These are phyloP conservation scores for Pteropus alecto DNA, from an alignment of 2,113 vertebrate genomes.

Conservation along the genomic window DNA sequence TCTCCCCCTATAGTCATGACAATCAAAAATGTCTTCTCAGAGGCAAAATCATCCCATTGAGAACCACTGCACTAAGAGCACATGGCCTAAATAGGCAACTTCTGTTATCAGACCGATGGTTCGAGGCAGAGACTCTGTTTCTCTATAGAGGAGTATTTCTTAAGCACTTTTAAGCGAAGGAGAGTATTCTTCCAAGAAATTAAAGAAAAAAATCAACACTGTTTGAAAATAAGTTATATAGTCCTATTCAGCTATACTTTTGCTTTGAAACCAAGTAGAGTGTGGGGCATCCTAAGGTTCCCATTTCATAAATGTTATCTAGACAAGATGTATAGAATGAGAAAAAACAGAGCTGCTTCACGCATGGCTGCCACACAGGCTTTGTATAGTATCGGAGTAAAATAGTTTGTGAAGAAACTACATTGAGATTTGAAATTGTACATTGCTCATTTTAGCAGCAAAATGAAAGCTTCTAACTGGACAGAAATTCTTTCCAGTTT, in stretches of 20 bases:
- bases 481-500: neutral
- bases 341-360: neutral
- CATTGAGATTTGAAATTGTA: neutral
- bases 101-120: neutral
- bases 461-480: neutral
- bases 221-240: neutral
- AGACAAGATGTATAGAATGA: neutral
- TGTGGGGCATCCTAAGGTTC: neutral
- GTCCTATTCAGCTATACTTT: neutral
- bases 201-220: neutral
- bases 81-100: neutral
- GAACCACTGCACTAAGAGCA: neutral
- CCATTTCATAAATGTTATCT: conserved; percentile 55
- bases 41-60: neutral
- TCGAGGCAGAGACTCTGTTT: neutral
- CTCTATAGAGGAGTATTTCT: neutral
- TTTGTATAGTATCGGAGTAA: neutral
- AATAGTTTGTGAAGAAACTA: neutral
- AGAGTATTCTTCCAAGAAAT: neutral
- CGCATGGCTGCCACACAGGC: neutral
- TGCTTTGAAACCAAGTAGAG: neutral
- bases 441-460: neutral
- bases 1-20: rapidly evolving
- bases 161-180: neutral
- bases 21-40: neutral